Base-by-base conservation (phyloP, 1,140 invertebrate genomes). In the Nasonia longicornis region DNA sequence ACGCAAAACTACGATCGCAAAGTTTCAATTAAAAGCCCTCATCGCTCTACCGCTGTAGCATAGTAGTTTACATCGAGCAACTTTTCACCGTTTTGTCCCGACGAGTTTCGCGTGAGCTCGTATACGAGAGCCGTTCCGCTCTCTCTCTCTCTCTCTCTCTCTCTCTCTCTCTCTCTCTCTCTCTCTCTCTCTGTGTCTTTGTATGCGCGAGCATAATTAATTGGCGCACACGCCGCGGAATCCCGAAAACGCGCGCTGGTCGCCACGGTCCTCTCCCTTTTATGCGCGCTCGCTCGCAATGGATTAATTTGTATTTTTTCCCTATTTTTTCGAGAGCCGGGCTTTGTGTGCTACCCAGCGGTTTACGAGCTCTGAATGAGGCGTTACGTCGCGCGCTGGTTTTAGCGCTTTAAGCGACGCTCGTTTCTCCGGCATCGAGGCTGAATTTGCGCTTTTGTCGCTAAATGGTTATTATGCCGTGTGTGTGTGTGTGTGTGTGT, bases 21-120 rank as follows among this genome's bases (percentile, higher is more conserved):
- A 72, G 70, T 72, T 72, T 72, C 70, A 72, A 72, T 72, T 72
- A 48, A 45, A 72, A 48, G 70, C 42, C n/a, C 20, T 58, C 52
- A 4, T 20, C 52, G 0, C 48, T 14, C 12, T 20, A 20, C 70
- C 10, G 38, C 29, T 66, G 63, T 26, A 22, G 2, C 67, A 3
- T 31, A 3, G 29, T 26, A 42, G 70, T 72, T 72, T 72, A 48
- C 70, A 16, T 11, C 3, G 20, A 58, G 52, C 52, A 72, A 72
- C n/a, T 45, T 72, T 42, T 45, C 38, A 67, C 3, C 64, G 64
- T 11, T 26, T 58, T 26, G 64, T 31, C 26, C 64, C 16, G 16
- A 16, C 48, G 12, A 20, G 48, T 4, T 3, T 52, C 16, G 26
- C 67, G 67, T n/a, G 48, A 1, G 26, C 26, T 26, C 26, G 26